Base-by-base conservation (phyloP, 2,113 vertebrate species). In the Varanus salvator region DNA sequence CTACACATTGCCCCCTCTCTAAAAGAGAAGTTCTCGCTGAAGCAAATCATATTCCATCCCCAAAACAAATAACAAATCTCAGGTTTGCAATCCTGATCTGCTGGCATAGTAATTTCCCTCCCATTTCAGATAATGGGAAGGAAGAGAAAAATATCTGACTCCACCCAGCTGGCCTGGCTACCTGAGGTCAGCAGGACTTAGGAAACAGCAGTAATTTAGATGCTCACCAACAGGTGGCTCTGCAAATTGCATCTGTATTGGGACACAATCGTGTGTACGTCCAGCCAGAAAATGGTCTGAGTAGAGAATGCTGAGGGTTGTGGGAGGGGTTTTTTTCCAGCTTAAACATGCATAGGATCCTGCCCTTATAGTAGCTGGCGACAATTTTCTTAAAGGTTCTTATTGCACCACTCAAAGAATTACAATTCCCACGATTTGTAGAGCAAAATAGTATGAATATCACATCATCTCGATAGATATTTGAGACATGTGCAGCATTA, bases 381-480 rank as follows among this genome's bases (percentile, higher is more conserved):
- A 48, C 11, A 27, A 23, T 89, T 72, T 8, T 66, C 23, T 66
- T 64, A 50, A 21, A 69, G 21, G 82, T 17, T 48, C 57, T 76
- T 83, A 84, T 52, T 54, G 23, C 50, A 69, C 48, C 17, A 2
- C 60, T 68, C 48, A 48, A 31, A 80, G 15, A 66, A 66, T 44
- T 69, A 71, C 31, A 54, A 54, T 57, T 81, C 7, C 7, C 52
- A 68, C 29, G 17, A 87, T 60, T 80, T 25, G 48, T 34, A 90
- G 85, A 74, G 85, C 19, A 91, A 93, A 87, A 48, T 93, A 84
- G 21, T 34, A 82, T 87, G 54, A 91, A 92, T 84, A 87, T 44
- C 86, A 86, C 66, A 80, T 71, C 48, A 83, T 31, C 38, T 68
- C 0, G 0, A 85, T 57, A 74, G 80, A 12, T 69, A 83, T 91